These are phyloP conservation scores for Asobara japonica DNA, from an alignment of 1,140 invertebrate species.

Conservation along the genomic window DNA sequence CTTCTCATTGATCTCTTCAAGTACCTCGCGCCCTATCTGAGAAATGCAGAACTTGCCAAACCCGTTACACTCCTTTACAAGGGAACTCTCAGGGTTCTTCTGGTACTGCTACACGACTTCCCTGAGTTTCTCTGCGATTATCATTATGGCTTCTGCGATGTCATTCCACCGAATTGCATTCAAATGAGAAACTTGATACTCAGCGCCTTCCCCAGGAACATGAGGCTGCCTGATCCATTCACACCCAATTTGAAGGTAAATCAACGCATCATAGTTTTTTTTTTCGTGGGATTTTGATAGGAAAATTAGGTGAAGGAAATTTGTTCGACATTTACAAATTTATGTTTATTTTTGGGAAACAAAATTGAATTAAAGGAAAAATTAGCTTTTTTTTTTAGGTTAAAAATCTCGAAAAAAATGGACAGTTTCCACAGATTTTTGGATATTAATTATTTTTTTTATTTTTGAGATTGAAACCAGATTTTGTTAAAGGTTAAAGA, in stretches of 20 bases:
- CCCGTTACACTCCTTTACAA: slow-evolving; percentile 94
- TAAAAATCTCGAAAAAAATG: too few relatives aligned
- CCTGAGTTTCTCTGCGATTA: slow-evolving; percentile 99
- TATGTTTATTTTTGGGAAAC: too few relatives aligned
- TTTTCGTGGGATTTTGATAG: too few relatives aligned
- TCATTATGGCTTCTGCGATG: slow-evolving; percentile 99
- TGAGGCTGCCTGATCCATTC: slow-evolving; percentile 98
- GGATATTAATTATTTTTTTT: too few relatives aligned
- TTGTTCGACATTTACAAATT: too few relatives aligned
- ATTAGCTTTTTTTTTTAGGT: too few relatives aligned
- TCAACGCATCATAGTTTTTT: too few relatives aligned
- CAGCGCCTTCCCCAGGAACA: slow-evolving; percentile 96
- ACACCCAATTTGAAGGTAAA: slow-evolving; percentile 98
- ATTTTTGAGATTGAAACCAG: too few relatives aligned
- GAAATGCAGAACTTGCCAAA: slow-evolving; percentile 95
- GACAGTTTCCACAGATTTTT: too few relatives aligned
- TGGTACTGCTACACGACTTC: slow-evolving; percentile 97
- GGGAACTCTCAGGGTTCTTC: slow-evolving; percentile 93
- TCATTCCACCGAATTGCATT: slow-evolving; percentile 98
- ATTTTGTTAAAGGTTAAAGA: too few relatives aligned
- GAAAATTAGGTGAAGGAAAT: too few relatives aligned
- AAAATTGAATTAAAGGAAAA: too few relatives aligned
- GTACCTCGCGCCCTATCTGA: slow-evolving; percentile 94
- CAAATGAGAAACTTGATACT: slow-evolving; percentile 98
- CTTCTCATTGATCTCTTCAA: slow-evolving; percentile 95